Conservation (phyloP, 2,113 vertebrate genomes). For the Osmerus eperlanus region DNA sequence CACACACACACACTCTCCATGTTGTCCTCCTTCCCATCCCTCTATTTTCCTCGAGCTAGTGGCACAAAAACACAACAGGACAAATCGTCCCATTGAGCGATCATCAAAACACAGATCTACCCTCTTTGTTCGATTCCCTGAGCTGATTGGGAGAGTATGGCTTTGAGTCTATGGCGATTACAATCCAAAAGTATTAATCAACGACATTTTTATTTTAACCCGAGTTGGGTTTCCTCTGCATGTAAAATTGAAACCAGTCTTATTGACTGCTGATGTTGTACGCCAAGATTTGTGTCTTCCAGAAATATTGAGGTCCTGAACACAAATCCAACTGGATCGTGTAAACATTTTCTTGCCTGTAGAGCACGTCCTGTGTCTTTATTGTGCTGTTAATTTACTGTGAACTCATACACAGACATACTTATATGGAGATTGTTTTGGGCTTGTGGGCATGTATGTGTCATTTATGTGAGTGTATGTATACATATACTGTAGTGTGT, state of each 20-base stretch:
- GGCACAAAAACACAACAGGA: conserved; percentile 4
- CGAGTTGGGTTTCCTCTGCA: too few relatives aligned
- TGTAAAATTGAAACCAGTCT: too few relatives aligned
- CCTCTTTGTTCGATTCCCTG: conserved; percentile 6
- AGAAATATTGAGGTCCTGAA: too few relatives aligned
- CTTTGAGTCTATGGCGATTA: background rate
- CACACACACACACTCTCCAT: too few relatives aligned
- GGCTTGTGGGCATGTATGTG: background rate
- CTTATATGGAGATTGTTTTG: too few relatives aligned
- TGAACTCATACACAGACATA: too few relatives aligned
- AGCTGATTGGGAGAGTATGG: background rate
- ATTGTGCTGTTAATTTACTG: too few relatives aligned
- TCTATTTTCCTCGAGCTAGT: background rate
- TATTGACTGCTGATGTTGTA: too few relatives aligned
- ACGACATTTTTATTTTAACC: too few relatives aligned
- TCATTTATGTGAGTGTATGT: background rate
- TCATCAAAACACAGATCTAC: conserved; percentile 1
- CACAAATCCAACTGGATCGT: background rate
- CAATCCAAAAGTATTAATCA: too few relatives aligned
- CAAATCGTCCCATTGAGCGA: conserved; percentile 16
- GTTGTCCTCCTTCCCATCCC: background rate
- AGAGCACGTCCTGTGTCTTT: background rate
- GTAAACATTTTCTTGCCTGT: background rate
- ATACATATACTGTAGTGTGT: conserved; percentile 10
- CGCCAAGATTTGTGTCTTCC: too few relatives aligned